Percentiles rank a stretch among this genome's conserved stretches.
Evolutionary conservation across 92 coral and sea anemone species (phyloP).

Genomic region (Plumapathes pennacea): DNA sequence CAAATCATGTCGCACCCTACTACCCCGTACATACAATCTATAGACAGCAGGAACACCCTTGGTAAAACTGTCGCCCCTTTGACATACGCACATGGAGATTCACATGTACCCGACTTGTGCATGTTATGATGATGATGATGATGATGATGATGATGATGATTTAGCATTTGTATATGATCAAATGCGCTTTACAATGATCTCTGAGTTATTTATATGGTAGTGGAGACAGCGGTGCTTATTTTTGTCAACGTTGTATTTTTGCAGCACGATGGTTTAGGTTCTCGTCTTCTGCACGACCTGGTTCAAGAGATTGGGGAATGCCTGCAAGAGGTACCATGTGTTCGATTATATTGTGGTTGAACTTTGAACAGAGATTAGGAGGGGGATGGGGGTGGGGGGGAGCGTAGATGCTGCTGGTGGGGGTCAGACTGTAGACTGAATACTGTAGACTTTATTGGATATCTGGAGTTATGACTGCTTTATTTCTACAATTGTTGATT

Average conservation of each 20-base stretch:
- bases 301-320: constrained; percentile 82
- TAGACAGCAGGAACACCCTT: too few species aligned
- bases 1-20: background rate
- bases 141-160: constrained; percentile 1
- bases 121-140: background rate
- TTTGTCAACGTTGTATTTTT: background rate
- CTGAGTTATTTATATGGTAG: background rate
- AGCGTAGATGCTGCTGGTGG: too few species aligned
- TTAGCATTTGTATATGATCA: background rate
- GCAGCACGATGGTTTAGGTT: background rate
- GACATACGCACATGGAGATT: too few species aligned
- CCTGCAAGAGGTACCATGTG: constrained; percentile 72
- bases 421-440: too few species aligned
- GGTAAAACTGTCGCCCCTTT: too few species aligned
- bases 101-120: too few species aligned
- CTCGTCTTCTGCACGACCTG: constrained; percentile 63
- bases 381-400: too few species aligned
- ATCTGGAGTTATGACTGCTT: too few species aligned
- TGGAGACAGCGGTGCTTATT: background rate
- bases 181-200: background rate
- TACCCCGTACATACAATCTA: too few species aligned
- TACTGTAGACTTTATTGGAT: too few species aligned
- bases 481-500: background rate
- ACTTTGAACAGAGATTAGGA: background rate
- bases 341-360: background rate